Evolutionary conservation across 2,113 vertebrate genomes (phyloP).

Genomic region (Benitochromis conjunctus): DNA sequence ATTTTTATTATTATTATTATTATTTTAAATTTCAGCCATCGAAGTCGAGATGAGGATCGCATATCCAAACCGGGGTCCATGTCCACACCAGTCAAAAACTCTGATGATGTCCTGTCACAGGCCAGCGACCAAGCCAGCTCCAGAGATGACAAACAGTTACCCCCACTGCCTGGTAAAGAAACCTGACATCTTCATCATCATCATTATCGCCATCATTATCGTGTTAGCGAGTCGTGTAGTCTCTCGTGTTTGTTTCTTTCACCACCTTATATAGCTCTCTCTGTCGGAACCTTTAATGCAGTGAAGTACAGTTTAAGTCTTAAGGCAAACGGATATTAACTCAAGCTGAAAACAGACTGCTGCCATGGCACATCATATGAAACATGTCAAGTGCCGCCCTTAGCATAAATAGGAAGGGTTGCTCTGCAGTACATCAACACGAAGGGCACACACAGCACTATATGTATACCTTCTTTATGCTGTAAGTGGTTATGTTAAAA

Average conservation of each 20-base stretch:
- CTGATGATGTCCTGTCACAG: constrained; percentile 79
- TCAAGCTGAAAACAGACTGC: not conserved
- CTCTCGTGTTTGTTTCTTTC: not conserved
- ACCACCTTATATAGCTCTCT: not conserved
- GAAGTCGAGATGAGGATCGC: constrained; percentile 90
- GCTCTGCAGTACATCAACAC: not conserved
- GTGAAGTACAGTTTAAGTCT: not conserved
- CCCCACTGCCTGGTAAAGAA: constrained; percentile 85
- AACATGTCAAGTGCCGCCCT: not conserved
- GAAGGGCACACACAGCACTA: not conserved
- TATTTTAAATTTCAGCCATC: constrained; percentile 73
- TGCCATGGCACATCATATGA: not conserved
- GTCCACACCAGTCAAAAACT: constrained; percentile 84
- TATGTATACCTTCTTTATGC: not conserved
- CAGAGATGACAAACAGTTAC: constrained; percentile 83
- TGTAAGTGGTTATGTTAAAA: not conserved
- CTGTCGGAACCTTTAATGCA: not conserved
- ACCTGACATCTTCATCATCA: not conserved
- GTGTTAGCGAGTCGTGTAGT: not conserved
- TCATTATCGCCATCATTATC: not conserved
- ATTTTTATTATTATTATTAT: not conserved
- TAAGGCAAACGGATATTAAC: not conserved
- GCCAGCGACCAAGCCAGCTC: constrained; percentile 77
- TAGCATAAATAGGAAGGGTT: not conserved
- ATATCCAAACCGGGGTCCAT: constrained; percentile 80